A percentile compares a stretch with the other conserved stretches of the same genome.
Evolutionary conservation across 2,888 invertebrate species (phyloP).

Genomic region (Philereme vetulata): DNA sequence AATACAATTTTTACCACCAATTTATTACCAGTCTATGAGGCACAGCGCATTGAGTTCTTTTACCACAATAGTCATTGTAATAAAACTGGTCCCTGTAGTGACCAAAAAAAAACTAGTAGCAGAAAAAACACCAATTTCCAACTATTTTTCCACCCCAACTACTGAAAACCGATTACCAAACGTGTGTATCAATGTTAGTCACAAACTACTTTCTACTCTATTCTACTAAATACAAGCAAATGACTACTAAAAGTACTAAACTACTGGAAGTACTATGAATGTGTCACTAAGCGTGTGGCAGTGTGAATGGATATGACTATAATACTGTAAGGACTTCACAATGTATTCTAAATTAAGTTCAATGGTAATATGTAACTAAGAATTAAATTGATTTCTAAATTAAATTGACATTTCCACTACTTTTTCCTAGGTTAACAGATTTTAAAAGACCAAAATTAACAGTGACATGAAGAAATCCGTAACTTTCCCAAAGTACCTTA

Average conservation of each 20-base stretch:
- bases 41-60: too few relatives aligned
- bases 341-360: neutral
- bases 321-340: conserved; percentile 10
- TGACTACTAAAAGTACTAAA: conserved; percentile 44
- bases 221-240: conserved; percentile 44
- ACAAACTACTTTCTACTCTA: conserved; percentile 46
- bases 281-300: conserved; percentile 23
- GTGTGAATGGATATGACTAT: conserved; percentile 7
- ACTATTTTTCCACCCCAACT: neutral
- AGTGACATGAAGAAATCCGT: too few relatives aligned
- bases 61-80: too few relatives aligned
- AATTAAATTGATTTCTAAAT: too few relatives aligned
- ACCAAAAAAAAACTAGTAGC: neutral
- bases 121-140: too few relatives aligned
- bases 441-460: too few relatives aligned
- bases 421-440: too few relatives aligned
- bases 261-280: conserved; percentile 28
- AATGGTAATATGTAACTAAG: too few relatives aligned
- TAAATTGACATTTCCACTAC: too few relatives aligned
- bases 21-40: neutral
- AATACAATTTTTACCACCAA: conserved; percentile 5
- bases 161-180: conserved; percentile 16
- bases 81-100: too few relatives aligned
- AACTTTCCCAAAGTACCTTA: too few relatives aligned
- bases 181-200: conserved; percentile 46